Conservation (phyloP, 2,888 invertebrate species). For the Caradrina kadenii region DNA sequence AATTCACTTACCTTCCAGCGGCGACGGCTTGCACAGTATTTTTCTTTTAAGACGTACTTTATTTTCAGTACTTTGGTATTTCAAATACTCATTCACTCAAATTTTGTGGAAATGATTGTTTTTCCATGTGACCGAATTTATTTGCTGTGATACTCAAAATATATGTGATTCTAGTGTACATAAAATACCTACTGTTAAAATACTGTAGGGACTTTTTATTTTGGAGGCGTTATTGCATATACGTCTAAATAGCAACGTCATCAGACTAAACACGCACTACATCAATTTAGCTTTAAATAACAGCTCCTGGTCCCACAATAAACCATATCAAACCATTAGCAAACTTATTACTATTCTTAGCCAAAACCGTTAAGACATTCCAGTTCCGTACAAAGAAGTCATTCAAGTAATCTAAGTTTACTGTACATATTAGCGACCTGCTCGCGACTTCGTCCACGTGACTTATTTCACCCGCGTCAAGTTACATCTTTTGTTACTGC, state of each 20-base stretch:
- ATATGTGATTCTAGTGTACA: too few relatives aligned
- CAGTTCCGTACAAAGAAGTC: conserved; percentile 9
- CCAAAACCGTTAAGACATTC: neutral
- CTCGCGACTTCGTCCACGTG: too few relatives aligned
- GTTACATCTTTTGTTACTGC: too few relatives aligned
- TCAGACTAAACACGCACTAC: neutral
- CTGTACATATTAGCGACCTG: too few relatives aligned
- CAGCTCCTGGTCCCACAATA: neutral
- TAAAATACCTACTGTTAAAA: too few relatives aligned
- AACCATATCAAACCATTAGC: too few relatives aligned
- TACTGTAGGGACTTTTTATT: too few relatives aligned
- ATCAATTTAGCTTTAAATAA: neutral
- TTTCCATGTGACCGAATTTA: neutral
- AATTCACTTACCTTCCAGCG: neutral
- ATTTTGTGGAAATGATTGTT: neutral
- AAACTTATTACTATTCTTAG: neutral
- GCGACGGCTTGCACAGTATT: neutral
- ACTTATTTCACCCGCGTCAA: too few relatives aligned
- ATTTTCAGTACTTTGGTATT: neutral
- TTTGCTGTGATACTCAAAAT: too few relatives aligned
- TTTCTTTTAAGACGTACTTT: neutral
- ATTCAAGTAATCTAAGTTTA: conserved; percentile 25
- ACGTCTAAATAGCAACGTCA: neutral
- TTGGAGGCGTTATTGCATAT: too few relatives aligned
- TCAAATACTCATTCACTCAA: too few relatives aligned